Evolutionary conservation across 2,888 invertebrate genomes (phyloP).

Genomic region (Biston stratarius): DNA sequence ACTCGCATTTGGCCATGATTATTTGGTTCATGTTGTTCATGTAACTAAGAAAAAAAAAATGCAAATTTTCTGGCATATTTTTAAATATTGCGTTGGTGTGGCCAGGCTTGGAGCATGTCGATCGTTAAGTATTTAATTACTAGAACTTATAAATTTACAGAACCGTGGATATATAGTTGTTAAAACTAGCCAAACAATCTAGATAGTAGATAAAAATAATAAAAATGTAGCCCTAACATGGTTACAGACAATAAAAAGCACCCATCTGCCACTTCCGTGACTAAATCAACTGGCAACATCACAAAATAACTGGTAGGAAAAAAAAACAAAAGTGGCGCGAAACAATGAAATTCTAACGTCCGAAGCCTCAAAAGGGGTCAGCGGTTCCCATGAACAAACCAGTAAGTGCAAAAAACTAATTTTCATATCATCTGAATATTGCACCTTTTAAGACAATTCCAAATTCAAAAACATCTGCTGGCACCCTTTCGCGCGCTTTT

Average conservation of each 20-base stretch:
- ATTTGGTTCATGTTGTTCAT: too few species aligned
- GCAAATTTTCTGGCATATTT: too few species aligned
- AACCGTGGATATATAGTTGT: conserved; percentile 10
- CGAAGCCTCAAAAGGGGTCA: conserved; percentile 71
- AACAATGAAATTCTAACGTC: conserved; percentile 67
- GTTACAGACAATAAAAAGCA: conserved; percentile 42
- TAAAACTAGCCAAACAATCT: conserved; percentile 35
- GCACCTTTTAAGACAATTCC: conserved; percentile 82
- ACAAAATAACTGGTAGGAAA: conserved; percentile 65
- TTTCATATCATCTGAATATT: conserved; percentile 72
- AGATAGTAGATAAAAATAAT: conserved; percentile 27
- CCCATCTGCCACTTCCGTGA: conserved; percentile 56
- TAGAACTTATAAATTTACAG: neutral
- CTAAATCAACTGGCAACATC: conserved; percentile 55
- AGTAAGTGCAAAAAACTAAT: conserved; percentile 72
- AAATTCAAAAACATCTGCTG: conserved; percentile 70
- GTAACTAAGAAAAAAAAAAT: too few species aligned
- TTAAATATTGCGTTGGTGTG: too few species aligned
- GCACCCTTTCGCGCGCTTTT: conserved; percentile 61
- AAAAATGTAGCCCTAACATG: conserved; percentile 28
- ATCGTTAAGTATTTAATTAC: neutral
- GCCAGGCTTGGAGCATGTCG: neutral
- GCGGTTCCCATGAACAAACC: conserved; percentile 71
- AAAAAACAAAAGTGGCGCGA: conserved; percentile 65
- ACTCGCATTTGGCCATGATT: too few species aligned